Conservation (phyloP, 2,113 vertebrate genomes). For the Ochotona princeps region DNA sequence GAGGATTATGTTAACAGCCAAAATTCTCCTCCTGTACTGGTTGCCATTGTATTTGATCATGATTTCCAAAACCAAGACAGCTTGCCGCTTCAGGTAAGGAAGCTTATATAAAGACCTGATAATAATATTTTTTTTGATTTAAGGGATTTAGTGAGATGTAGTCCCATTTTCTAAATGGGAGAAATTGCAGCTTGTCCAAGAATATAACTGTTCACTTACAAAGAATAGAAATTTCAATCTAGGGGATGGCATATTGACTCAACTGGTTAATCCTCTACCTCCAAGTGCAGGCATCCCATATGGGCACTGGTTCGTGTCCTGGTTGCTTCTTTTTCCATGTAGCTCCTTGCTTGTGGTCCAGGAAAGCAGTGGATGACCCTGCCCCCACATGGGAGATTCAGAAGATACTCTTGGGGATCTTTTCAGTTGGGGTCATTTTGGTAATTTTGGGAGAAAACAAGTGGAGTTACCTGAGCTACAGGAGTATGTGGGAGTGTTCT, state of each 20-base stretch:
- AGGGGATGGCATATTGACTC: not conserved
- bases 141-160: not conserved
- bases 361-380: no score
- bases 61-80: constrained; percentile 87
- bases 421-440: no score
- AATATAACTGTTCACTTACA: constrained; percentile 1
- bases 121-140: not conserved
- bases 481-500: not conserved
- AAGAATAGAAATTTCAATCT: not conserved
- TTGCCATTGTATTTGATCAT: constrained; percentile 92
- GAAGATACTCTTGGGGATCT: no score
- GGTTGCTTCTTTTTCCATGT: no score
- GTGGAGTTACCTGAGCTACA: not conserved
- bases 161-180: not conserved
- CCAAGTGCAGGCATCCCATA: no score
- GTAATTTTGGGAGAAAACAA: no score
- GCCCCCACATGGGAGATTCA: no score
- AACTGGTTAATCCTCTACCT: no score
- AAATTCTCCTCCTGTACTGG: constrained; percentile 87
- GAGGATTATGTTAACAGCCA: constrained; percentile 89
- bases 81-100: constrained; percentile 91
- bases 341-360: no score
- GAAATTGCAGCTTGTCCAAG: not conserved
- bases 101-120: not conserved
- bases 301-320: no score